These are phyloP conservation scores for Epirrhoe tristata DNA, from an alignment of 2,888 invertebrate genomes.

Conservation along the genomic window DNA sequence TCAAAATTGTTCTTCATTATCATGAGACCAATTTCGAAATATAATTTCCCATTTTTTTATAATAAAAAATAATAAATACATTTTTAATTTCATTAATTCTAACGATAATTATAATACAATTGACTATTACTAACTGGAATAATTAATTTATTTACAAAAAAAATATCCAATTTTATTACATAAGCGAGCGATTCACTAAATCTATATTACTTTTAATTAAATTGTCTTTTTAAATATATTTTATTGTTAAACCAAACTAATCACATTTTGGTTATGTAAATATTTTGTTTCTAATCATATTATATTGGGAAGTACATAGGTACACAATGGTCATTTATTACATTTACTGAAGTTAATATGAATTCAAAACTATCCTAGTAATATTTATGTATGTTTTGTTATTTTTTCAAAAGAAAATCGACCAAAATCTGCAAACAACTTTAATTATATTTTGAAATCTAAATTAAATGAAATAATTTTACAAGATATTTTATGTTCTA, in stretches of 20 bases:
- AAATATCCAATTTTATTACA: constrained; percentile 58
- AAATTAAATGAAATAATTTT: background rate
- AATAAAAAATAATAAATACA: constrained; percentile 66
- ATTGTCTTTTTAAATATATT: constrained; percentile 56
- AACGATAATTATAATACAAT: constrained; percentile 80
- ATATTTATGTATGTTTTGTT: too few species aligned
- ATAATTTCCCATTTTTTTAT: constrained; percentile 6
- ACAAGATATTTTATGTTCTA: background rate
- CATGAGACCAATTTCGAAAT: constrained; percentile 21
- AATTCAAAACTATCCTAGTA: background rate
- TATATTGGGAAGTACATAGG: constrained; percentile 25
- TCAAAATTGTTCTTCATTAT: constrained; percentile 8
- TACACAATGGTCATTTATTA: constrained; percentile 20
- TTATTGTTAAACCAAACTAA: constrained; percentile 49
- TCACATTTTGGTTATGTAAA: constrained; percentile 58
- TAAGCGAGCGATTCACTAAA: constrained; percentile 56
- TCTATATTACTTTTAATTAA: constrained; percentile 38
- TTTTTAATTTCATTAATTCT: constrained; percentile 62
- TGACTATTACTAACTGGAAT: constrained; percentile 80
- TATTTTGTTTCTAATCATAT: constrained; percentile 42
- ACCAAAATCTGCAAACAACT: constrained; percentile 1
- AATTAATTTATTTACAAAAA: constrained; percentile 78
- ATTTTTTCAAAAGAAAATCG: constrained; percentile 2
- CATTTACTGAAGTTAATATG: background rate
- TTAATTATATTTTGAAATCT: background rate